Percentiles rank a stretch among this genome's conserved stretches.
Conservation (phyloP, 37 sponge, comb jelly and placozoan species). For the Oscarella lobularis region DNA sequence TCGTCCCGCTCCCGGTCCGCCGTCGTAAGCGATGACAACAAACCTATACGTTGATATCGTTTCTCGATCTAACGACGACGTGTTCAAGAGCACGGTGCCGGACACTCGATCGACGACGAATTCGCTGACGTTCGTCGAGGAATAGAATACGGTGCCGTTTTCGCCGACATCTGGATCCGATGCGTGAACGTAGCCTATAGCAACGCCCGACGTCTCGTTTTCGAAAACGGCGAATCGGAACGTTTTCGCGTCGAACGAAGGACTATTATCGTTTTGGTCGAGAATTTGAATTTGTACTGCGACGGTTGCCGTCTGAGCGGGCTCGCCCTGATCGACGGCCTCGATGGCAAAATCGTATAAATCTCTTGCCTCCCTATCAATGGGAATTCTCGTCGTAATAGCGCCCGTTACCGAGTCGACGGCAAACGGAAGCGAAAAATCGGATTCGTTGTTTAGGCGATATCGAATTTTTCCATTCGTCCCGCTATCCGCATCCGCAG, state of each 20-base stretch:
- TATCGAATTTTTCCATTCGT: not conserved
- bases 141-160: conserved; percentile 4
- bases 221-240: not conserved
- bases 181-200: conserved; percentile 27
- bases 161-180: conserved; percentile 34
- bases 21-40: not conserved
- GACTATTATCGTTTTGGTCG: conserved; percentile 75
- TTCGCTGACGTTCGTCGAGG: not conserved
- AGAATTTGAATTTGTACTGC: not conserved
- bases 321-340: not conserved
- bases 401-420: not conserved
- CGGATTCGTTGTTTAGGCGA: not conserved
- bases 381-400: not conserved
- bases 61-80: not conserved
- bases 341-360: not conserved
- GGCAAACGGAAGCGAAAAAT: not conserved
- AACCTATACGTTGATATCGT: not conserved
- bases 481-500: not conserved
- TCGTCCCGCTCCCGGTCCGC: not conserved
- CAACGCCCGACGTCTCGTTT: conserved; percentile 9
- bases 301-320: not conserved
- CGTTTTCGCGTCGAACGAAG: conserved; percentile 24
- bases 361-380: not conserved
- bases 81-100: not conserved
- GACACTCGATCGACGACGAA: not conserved